These are phyloP conservation scores for Chionomys nivalis DNA, from an alignment of 2,113 vertebrate genomes.

Conservation along the genomic window DNA sequence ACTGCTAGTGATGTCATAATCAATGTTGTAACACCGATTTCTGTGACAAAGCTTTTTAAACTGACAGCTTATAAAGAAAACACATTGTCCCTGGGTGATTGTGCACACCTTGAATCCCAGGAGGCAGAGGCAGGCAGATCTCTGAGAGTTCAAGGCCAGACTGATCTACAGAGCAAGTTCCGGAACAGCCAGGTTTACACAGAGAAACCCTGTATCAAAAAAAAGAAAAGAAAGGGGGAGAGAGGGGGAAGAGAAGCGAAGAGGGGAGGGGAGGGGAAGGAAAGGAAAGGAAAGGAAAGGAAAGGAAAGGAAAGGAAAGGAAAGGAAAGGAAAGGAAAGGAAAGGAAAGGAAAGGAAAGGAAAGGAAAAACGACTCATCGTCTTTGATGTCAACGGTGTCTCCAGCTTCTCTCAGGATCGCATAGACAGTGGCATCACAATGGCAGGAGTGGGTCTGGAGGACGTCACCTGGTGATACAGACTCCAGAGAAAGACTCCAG, in stretches of 20 bases:
- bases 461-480: neutral
- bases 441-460: neutral
- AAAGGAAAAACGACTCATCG: neutral
- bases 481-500: neutral
- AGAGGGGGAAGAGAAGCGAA: too few relatives aligned
- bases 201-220: neutral
- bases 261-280: too few relatives aligned
- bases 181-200: neutral
- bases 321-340: too few relatives aligned
- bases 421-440: neutral
- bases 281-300: too few relatives aligned
- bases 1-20: neutral
- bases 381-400: neutral
- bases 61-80: neutral
- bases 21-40: too few relatives aligned
- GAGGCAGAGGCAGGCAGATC: neutral
- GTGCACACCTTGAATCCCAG: neutral
- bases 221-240: neutral
- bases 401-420: neutral
- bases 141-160: neutral
- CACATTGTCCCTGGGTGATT: neutral
- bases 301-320: fast-evolving
- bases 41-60: neutral
- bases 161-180: neutral
- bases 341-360: too few relatives aligned